Base-by-base conservation (phyloP, 2,888 invertebrate species). In the Neoaliturus tenellus region DNA sequence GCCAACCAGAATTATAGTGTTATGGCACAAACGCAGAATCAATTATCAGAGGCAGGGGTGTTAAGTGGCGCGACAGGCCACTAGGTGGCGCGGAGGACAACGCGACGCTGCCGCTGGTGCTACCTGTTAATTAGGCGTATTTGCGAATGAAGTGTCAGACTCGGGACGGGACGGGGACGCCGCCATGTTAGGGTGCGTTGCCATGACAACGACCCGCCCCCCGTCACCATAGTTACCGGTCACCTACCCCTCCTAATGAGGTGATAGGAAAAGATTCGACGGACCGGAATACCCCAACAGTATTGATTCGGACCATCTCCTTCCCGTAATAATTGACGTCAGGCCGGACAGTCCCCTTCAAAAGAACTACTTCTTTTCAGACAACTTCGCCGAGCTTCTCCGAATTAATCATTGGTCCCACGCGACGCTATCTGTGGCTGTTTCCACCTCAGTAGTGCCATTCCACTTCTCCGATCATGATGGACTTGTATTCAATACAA, bases 261-360 rank as follows among this genome's bases (percentile, higher is more conserved):
- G 81, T 81, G 81, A 81, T 81, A 69, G 69, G 69, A 81, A 81
- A 81, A 81, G 81, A 81, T 48, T 81, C 81, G 71, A 51, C 51
- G 81, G 81, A 81, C 69, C 35, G 81, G 81, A 81, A 81, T 69
- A 44, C 81, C 71, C 71, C 75, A 28, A 75, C 75, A 75, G 28
- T 28, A 48, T 75, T 48, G 44, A 48, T 44, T 48, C 48, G 44
- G 23, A 48, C 48, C 20, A 2, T 20, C 48, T 75, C 75, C 71
- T 73, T 20, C 41, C 71, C 41, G 23, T 28, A 39, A 75, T 41
- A 48, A 44, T 44, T 75, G 75, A 75, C 75, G 75, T 75, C 41
- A 75, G 41, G 48, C 75, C 31, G 75, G 75, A 75, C 75, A 44
- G 48, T 44, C 75, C 75, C 48, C 48, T 28, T 48, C 75, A 75